These are phyloP conservation scores for Microctenopoma stevenorrisi DNA, from an alignment of 2,797 vertebrate species.

Conservation along the genomic window DNA sequence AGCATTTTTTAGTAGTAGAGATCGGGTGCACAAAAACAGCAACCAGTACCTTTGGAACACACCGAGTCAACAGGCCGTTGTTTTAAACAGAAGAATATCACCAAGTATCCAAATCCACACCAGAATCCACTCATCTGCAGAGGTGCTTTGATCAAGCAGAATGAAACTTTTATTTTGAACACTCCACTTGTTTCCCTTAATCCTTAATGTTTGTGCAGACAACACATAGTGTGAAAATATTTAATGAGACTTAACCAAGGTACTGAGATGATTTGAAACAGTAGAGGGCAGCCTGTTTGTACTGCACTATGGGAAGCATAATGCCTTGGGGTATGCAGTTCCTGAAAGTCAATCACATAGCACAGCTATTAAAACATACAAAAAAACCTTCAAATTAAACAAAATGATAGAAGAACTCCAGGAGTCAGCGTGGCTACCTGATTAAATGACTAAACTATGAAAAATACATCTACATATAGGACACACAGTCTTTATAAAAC, in stretches of 20 bases:
- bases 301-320: constrained; percentile 35
- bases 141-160: not conserved
- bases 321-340: constrained; percentile 45
- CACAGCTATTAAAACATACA: constrained; percentile 33
- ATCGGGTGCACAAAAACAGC: not conserved
- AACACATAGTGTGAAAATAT: too few species aligned
- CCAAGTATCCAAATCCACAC: not conserved
- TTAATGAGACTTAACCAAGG: too few species aligned
- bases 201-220: too few species aligned
- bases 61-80: not conserved
- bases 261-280: too few species aligned
- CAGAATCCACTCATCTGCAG: too few species aligned
- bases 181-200: too few species aligned
- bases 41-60: not conserved
- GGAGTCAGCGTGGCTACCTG: not conserved
- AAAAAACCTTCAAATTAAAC: constrained; percentile 48
- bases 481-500: not conserved
- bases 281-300: constrained; percentile 28
- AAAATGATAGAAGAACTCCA: constrained; percentile 17
- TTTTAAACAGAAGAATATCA: not conserved
- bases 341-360: constrained; percentile 50
- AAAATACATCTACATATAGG: not conserved
- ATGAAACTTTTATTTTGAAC: not conserved
- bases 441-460: not conserved
- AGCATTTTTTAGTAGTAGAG: not conserved